Base-by-base conservation (phyloP, 92 coral and sea anemone genomes). In the Isaurus tuberculatus region DNA sequence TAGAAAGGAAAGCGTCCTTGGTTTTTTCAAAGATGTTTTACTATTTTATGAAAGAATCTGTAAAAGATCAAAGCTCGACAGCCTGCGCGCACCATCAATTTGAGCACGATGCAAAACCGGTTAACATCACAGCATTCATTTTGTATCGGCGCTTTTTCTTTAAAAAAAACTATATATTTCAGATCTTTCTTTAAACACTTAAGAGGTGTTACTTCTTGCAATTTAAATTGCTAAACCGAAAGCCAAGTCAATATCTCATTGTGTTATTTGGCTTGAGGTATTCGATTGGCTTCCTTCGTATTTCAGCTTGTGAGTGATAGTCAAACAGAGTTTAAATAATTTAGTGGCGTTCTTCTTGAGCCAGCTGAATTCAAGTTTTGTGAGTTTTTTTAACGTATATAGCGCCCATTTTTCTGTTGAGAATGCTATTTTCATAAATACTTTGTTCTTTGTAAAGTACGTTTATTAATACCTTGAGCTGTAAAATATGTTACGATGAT, bases 311-410 rank as follows among this genome's bases (percentile, higher is more conserved):
- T 77, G 53, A 58, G 27, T 58, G 70, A 77, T 77, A 77, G 82
- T 64, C 82, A 57, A 77, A 34, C 22, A 25, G 49, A 55, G 60
- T 34, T 55, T 77, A 20, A 77, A 77, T 77, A 77, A 77, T 77
- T 77, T 77, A 77, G 69, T 11, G 64, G 82, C 82, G 60, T 34
- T 57, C n/a, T 75, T 60, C 64, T 9, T 22, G 48, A 36, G 48
- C 69, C 67, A 34, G 82, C 82, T 60, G 70, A 57, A 20, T 75
- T 16, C 36, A 34, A 29, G 31, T 40, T 57, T 77, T 22, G 48
- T 23, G 69, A 23, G 19, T 48, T 73, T 53, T 46, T 23, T 2
- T 48, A 29, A 15, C 3, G 19, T 29, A 27, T 8, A 36, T 34
- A 11, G n/a, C 74, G 53, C 1, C 11, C 15, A 17, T 70, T 70